Evolutionary conservation across 2,113 vertebrate species (phyloP).

Genomic region (Merops nubicus): DNA sequence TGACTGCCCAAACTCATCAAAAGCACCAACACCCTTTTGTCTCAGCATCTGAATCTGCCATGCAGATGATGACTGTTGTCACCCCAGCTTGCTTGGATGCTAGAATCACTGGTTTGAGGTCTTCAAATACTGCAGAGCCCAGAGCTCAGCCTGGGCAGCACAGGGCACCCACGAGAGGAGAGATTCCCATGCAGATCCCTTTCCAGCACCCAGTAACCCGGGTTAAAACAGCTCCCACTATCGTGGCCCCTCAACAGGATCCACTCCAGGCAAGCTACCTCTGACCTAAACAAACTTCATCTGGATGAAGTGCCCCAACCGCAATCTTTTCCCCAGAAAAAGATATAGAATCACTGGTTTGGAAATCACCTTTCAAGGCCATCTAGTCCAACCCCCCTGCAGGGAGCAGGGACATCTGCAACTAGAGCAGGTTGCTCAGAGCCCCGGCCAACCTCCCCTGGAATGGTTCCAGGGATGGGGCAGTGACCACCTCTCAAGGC

Average conservation of each 20-base stretch:
- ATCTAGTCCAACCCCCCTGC: too few relatives aligned
- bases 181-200: not conserved
- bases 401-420: too few relatives aligned
- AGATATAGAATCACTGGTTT: not conserved
- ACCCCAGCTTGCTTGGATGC: not conserved
- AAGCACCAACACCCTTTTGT: not conserved
- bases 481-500: too few relatives aligned
- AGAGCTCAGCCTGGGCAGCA: not conserved
- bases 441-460: too few relatives aligned
- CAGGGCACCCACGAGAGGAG: fast-evolving
- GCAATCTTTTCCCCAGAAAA: not conserved
- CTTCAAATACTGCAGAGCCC: not conserved
- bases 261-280: not conserved
- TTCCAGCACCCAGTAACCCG: not conserved
- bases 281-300: not conserved
- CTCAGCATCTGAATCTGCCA: not conserved
- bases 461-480: too few relatives aligned
- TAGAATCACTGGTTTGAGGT: too few relatives aligned
- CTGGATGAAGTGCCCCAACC: not conserved
- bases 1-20: not conserved
- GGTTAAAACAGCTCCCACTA: not conserved
- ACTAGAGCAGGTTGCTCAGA: too few relatives aligned
- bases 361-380: not conserved
- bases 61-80: too few relatives aligned
- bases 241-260: not conserved